Evolutionary conservation across 2,888 invertebrate species (phyloP), one percentile per base, ranked within the genome.

Genomic region (Polydrusus cervinus): DNA sequence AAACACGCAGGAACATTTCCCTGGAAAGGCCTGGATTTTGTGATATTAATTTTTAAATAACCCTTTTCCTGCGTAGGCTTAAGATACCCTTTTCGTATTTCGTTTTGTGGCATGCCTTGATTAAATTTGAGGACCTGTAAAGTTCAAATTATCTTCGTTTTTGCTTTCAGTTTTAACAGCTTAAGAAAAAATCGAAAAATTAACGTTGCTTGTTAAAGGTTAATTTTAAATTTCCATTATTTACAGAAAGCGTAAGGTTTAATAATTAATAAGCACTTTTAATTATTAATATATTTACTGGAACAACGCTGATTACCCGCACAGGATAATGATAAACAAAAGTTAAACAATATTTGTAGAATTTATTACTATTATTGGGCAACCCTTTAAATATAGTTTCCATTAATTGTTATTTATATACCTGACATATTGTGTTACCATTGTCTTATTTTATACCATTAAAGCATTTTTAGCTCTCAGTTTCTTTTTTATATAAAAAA

Each of bases 81-180:
- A 43, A 43, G n/a, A 6, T 13, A 43, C 13, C 43, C 43, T 43
- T 43, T 43, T 43, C n/a, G 13, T 43, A 6, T 43, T 43, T 43
- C 43, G 13, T 43, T n/a, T 43, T 43, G 13, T 43, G 43, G 43
- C 43, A 1, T 43, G 13, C 43, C 43, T 6, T 43, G 78, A 78
- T 49, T 45, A 49, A 38, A 40, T 51, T 67, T 67, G 13, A 34
- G 38, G 13, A 13, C 25, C n/a, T 53, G n/a, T 53, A 53, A 53
- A 53, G 20, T n/a, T n/a, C 11, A 43, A 43, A 13, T 13, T 34
- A 34, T 34, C 34, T 6, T 43, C n/a, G 3, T 40, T 43, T 43
- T 11, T n/a, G 43, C 43, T 43, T n/a, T 64, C n/a, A 47, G 47
- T 20, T n/a, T 13, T 2, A 64, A 20, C 1, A 18, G 13, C 18